Conservation (phyloP, 2,113 vertebrate species). For the Crotalus tigris region DNA sequence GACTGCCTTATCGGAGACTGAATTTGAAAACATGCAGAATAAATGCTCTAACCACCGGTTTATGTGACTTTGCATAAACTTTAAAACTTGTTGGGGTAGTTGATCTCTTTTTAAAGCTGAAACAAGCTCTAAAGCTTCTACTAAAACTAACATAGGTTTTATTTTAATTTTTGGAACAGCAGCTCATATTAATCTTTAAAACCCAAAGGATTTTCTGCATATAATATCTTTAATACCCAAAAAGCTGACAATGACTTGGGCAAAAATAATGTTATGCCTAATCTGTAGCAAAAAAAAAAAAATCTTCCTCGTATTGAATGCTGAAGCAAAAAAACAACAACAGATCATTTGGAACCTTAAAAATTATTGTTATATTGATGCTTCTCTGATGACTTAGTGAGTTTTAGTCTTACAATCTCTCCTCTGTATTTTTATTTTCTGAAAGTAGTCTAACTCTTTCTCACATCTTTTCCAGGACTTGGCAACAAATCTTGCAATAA, state of each 20-base stretch:
- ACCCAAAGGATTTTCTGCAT: not conserved
- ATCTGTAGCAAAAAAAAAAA: not conserved
- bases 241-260: fast-evolving
- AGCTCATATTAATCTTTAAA: not conserved
- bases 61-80: not conserved
- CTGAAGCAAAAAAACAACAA: not conserved
- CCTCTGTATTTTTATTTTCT: conserved; percentile 38
- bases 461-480: conserved; percentile 31
- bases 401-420: not conserved
- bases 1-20: not conserved
- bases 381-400: not conserved
- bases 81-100: not conserved
- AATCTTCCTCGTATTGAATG: not conserved
- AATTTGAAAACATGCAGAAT: not conserved
- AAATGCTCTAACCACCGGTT: not conserved
- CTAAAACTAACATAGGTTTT: not conserved
- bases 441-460: not conserved
- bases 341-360: not conserved
- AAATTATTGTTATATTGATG: not conserved
- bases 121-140: not conserved
- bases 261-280: not conserved
- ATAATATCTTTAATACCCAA: not conserved
- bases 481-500: conserved; percentile 23
- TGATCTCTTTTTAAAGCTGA: not conserved
- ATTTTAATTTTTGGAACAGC: conserved; percentile 2